A percentile compares a stretch with the other conserved stretches of the same genome.
Conservation (phyloP, 1,140 invertebrate genomes). For the Arion vulgaris region DNA sequence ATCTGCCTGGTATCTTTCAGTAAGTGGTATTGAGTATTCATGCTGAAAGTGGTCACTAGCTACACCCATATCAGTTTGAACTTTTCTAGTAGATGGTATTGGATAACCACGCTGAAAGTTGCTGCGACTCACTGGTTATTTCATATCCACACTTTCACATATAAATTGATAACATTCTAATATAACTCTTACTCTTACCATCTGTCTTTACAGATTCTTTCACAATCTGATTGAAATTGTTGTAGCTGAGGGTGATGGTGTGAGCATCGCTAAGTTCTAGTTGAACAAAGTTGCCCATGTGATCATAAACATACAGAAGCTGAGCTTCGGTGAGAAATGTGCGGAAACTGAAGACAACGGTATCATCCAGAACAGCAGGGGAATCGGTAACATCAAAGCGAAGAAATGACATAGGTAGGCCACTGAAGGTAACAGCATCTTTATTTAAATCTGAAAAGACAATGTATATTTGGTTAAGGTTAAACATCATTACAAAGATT, state of each 20-base stretch:
- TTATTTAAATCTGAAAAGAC: constrained; percentile 86
- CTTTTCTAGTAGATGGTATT: no score
- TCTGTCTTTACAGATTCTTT: constrained; percentile 39
- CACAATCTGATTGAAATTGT: constrained; percentile 54
- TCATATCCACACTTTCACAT: no score
- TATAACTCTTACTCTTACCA: constrained; percentile 13
- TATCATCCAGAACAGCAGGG: constrained; percentile 81
- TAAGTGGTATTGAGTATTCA: no score
- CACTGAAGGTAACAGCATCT: constrained; percentile 90
- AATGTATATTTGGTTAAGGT: neutral
- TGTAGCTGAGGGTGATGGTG: constrained; percentile 54
- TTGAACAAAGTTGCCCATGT: constrained; percentile 94
- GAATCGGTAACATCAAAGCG: constrained; percentile 82
- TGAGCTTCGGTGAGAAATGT: constrained; percentile 85
- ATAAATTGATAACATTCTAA: no score
- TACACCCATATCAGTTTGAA: no score
- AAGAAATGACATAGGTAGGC: constrained; percentile 79
- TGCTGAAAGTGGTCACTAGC: no score
- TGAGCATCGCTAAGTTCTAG: constrained; percentile 85
- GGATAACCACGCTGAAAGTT: no score
- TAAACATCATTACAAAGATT: neutral
- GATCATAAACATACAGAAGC: constrained; percentile 92
- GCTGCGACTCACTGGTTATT: no score
- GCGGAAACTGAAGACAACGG: constrained; percentile 87
- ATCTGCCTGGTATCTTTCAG: no score